Evolutionary conservation across 2,888 invertebrate species (phyloP).

Genomic region (Sylvicola cinctus): DNA sequence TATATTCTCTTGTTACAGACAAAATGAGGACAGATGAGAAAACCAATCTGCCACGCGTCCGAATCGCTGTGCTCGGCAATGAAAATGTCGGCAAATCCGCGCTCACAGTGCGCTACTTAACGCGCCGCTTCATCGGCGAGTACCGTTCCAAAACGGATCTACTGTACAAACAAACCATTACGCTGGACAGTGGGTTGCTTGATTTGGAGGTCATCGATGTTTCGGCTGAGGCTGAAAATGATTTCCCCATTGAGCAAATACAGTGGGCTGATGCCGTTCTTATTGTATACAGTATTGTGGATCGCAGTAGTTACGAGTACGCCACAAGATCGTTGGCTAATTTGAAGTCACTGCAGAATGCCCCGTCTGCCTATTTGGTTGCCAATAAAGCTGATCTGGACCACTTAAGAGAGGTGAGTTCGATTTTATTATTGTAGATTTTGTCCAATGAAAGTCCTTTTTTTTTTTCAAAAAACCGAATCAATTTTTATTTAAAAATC

Average conservation of each 20-base stretch:
- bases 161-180: conserved; percentile 52
- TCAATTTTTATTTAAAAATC: too few relatives aligned
- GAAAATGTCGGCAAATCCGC: conserved; percentile 68
- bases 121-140: conserved; percentile 59
- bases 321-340: conserved; percentile 40
- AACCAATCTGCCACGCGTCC: conserved; percentile 39
- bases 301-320: conserved; percentile 45
- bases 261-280: conserved; percentile 64
- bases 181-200: conserved; percentile 41
- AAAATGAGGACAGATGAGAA: conserved; percentile 39
- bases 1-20: not conserved
- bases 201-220: conserved; percentile 65
- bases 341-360: conserved; percentile 31
- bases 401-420: conserved; percentile 48
- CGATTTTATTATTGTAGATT: conserved; percentile 4
- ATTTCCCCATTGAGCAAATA: conserved; percentile 38
- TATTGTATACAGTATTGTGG: conserved; percentile 57
- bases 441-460: not conserved
- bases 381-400: conserved; percentile 66
- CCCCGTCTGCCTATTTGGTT: conserved; percentile 37
- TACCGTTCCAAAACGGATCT: conserved; percentile 67
- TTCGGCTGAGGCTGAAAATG: conserved; percentile 43
- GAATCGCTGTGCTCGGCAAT: conserved; percentile 56
- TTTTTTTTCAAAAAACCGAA: not conserved
- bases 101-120: conserved; percentile 55